phyloP scores from a whole-genome alignment of 30 jellyfish, hydroid and myxozoan species.

The Aurelia sp. region DNA sequence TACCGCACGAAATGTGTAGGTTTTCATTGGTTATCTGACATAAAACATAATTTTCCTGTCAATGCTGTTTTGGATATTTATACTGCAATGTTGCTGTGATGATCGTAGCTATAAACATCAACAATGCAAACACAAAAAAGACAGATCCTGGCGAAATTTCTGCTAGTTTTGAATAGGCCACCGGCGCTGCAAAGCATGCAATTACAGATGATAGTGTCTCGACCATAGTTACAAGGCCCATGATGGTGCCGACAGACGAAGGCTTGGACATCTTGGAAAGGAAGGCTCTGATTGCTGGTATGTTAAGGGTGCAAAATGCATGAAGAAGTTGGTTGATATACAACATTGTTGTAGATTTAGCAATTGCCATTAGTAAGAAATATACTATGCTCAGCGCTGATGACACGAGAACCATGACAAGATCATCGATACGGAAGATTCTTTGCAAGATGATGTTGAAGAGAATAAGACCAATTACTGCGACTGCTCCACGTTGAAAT shows the following conservation, averaged over 20 bases:
- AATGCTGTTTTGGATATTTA: background rate
- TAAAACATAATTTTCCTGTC: background rate
- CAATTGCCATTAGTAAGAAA: slow-evolving; percentile 24
- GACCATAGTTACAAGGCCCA: slow-evolving; percentile 27
- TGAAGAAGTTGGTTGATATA: slow-evolving; percentile 13
- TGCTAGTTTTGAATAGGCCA: slow-evolving; percentile 19
- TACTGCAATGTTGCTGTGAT: background rate
- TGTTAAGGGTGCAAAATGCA: slow-evolving; percentile 25
- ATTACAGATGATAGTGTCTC: slow-evolving; percentile 36
- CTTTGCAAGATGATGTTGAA: slow-evolving; percentile 28
- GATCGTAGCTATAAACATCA: slow-evolving; percentile 23
- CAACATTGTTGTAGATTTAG: slow-evolving; percentile 22
- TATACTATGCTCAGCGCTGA: slow-evolving; percentile 12
- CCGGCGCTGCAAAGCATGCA: slow-evolving; percentile 42
- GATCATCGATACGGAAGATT: slow-evolving; percentile 17
- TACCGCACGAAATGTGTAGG: background rate
- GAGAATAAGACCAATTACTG: slow-evolving; percentile 26
- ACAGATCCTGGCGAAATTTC: slow-evolving; percentile 16
- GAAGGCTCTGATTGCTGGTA: slow-evolving; percentile 32
- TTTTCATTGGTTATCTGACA: background rate
- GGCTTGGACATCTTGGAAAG: slow-evolving; percentile 41
- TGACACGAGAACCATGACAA: slow-evolving; percentile 15
- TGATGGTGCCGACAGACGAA: slow-evolving; percentile 13
- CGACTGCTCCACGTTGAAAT: slow-evolving; percentile 16
- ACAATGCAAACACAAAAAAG: slow-evolving; percentile 1